Base-by-base conservation (phyloP, 2,888 invertebrate species). In the Apocheima hispidaria region DNA sequence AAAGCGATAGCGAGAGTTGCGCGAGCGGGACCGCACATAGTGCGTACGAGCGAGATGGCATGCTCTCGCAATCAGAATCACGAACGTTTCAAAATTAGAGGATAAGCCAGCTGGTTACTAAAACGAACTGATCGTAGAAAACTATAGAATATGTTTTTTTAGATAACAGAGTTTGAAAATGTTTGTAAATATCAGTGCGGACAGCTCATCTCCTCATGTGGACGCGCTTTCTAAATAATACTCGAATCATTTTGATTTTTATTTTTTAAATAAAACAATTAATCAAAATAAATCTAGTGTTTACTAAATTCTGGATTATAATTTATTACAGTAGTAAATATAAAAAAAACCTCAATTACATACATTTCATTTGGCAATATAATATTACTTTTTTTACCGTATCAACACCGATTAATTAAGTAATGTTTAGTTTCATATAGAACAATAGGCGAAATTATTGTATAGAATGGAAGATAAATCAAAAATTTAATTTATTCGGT, bases 291-390 rank as follows among this genome's bases (percentile, higher is more conserved):
- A 14, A 0, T 14, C 20, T 28, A 35, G 20, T 18, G 6, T 18
- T 49, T 35, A 52, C 36, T 14, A 48, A 52, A 40, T 36, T 30
- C n/a, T 48, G 20, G 18, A 53, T 40, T 46, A 53, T 33, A 9
- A 26, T 48, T 33, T 48, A 48, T n/a, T 36, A 56, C 38, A 50
- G 20, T 28, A 4, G 12, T 46, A 52, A 30, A 55, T 41, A 7
- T 52, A 48, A 30, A 50, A 52, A 51, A 59, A 52, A 52, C 51
- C 35, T 55, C 28, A 55, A 46, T 36, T 43, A 56, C 44, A 56
- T 44, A 56, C 33, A 56, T 50, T 36, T 36, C 14, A 26, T 60
- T 49, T 56, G 61, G 61, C 54, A 44, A 50, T 55, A 54, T 12
- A 51, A 33, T 55, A 44, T 18, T 46, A n/a, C n/a, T 30, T 43